phyloP scores from a whole-genome alignment of 2,888 invertebrate genomes.

The Drosophila fungiperda region DNA sequence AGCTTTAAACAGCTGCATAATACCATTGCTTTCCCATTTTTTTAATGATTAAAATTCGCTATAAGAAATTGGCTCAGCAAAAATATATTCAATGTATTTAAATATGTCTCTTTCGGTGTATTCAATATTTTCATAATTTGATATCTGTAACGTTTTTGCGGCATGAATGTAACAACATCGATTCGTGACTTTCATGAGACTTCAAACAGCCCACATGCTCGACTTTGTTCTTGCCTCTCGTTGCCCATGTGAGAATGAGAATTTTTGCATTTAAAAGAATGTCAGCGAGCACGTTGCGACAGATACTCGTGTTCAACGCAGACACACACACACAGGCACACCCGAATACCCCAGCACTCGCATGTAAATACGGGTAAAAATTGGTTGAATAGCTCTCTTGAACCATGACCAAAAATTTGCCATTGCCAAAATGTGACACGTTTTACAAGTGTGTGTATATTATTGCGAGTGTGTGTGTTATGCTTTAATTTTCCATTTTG shows the following conservation, averaged over 20 bases:
- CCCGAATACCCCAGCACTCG: background rate
- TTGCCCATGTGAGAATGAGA: slow-evolving; percentile 22
- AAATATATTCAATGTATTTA: background rate
- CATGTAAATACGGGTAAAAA: slow-evolving; percentile 25
- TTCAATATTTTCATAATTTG: slow-evolving; percentile 6
- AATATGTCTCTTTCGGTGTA: background rate
- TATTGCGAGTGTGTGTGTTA: slow-evolving; percentile 43
- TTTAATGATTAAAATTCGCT: background rate
- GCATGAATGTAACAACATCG: slow-evolving; percentile 3
- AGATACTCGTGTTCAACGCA: slow-evolving; percentile 29
- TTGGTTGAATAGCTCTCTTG: slow-evolving; percentile 39
- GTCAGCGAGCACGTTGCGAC: slow-evolving; percentile 26
- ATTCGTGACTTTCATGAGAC: slow-evolving; percentile 13
- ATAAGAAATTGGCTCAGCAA: background rate
- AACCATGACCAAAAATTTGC: slow-evolving; percentile 37
- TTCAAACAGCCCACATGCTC: slow-evolving; percentile 18
- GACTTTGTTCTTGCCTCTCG: background rate
- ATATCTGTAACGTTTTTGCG: background rate
- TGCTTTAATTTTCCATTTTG: slow-evolving; percentile 70
- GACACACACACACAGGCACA: background rate
- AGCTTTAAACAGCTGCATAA: background rate
- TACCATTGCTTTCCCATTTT: background rate
- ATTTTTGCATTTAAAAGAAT: slow-evolving; percentile 32
- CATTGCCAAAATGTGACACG: slow-evolving; percentile 33
- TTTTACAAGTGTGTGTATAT: background rate